A percentile compares a stretch with the other conserved stretches of the same genome.
phyloP scores from a whole-genome alignment of 2,888 invertebrate species.

The Lampropteryx suffumata region DNA sequence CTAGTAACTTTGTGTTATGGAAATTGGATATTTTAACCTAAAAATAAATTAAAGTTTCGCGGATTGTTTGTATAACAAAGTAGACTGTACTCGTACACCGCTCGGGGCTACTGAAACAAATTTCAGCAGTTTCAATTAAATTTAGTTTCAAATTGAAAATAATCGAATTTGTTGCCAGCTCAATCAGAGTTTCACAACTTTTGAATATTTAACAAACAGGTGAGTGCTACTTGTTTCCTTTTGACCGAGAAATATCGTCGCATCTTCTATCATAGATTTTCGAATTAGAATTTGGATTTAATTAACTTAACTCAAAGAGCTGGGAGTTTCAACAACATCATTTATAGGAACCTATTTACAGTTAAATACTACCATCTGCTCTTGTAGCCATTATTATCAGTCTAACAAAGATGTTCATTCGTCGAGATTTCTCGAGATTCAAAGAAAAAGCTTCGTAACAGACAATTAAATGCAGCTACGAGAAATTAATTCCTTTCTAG shows the following conservation, averaged over 20 bases:
- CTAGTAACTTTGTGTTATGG: background rate
- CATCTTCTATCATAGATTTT: too few species aligned
- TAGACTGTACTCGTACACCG: slow-evolving; percentile 40
- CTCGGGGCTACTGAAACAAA: slow-evolving; percentile 31
- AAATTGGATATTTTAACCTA: slow-evolving; percentile 12
- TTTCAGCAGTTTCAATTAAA: slow-evolving; percentile 37
- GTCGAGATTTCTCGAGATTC: slow-evolving; percentile 41
- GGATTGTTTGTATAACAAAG: slow-evolving; percentile 36
- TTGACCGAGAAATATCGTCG: too few species aligned
- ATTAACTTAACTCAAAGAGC: too few species aligned
- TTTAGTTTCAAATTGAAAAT: slow-evolving; percentile 27
- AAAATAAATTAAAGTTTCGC: slow-evolving; percentile 37
- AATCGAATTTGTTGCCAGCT: slow-evolving; percentile 21
- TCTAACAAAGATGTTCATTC: slow-evolving; percentile 52
- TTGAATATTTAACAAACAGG: slow-evolving; percentile 5
- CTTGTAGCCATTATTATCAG: slow-evolving; percentile 56
- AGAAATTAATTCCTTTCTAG: slow-evolving; percentile 57
- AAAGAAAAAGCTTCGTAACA: slow-evolving; percentile 63
- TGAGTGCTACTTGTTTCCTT: too few species aligned
- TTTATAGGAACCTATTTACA: slow-evolving; percentile 5
- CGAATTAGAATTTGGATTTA: too few species aligned
- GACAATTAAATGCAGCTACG: slow-evolving; percentile 65
- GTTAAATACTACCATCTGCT: slow-evolving; percentile 46
- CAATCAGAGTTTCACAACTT: slow-evolving; percentile 11
- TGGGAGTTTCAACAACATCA: too few species aligned